Base-by-base conservation (phyloP, 2,113 vertebrate genomes). In the Notarius lentiginosus region DNA sequence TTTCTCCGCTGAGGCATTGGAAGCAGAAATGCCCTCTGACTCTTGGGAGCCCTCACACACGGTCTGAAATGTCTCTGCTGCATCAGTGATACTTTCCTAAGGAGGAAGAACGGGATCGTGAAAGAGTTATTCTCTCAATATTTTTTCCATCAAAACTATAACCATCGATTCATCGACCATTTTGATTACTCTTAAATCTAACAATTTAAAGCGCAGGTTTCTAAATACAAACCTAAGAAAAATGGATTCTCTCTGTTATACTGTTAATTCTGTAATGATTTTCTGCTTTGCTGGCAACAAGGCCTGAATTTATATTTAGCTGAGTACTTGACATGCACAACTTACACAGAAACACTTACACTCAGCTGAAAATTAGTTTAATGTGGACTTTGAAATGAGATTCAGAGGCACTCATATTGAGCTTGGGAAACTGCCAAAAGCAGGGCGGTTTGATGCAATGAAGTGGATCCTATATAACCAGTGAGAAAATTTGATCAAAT, bases 321-420 rank as follows among this genome's bases (percentile, higher is more conserved):
- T 7, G 24, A 73, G 47, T 75, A 79, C 79, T 72, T 87, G 70
- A 87, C 81, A 61, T 87, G 86, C 81, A 83, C 60, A 76, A 63
- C 56, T 65, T 83, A 87, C 58, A 76, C 27, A 41, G 70, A 66
- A 87, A 87, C 86, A 87, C 83, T 87, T 84, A 84, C 86, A 87
- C 86, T 87, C 73, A 65, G 61, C 81, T 79, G 86, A 87, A 79
- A 87, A 87, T 84, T 77, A 68, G 73, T 87, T 87, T 84, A 84
- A 77, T 70, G 81, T 79, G 72, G 73, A 83, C 81, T 83, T 63
- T 87, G 81, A 79, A 87, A 84, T 79, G 86, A 76, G 61, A 83
- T 84, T 84, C 82, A 83, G 86, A 49, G 60, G 60, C 68, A 51
- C 86, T 87, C 72, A 68, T 84, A 84, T 79, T 84, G 72, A 56